phyloP scores from a whole-genome alignment of 2,888 invertebrate species.

The Frankliniella intonsa region DNA sequence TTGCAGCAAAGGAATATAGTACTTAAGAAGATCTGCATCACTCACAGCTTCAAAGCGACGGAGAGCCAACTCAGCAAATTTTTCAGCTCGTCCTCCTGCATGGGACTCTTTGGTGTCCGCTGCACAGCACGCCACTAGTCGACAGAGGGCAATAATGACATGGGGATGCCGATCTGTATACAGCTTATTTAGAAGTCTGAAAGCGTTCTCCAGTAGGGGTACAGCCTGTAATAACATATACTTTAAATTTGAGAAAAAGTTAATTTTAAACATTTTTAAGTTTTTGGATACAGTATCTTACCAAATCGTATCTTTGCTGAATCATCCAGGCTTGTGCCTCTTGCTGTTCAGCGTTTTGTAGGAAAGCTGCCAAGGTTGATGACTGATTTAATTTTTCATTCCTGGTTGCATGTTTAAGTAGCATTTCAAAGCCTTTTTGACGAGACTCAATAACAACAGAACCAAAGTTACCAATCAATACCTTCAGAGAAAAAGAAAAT shows the following conservation, averaged over 20 bases:
- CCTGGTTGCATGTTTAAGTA: conserved; percentile 55
- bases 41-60: conserved; percentile 66
- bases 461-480: conserved; percentile 62
- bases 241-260: not conserved
- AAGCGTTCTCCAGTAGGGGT: conserved; percentile 61
- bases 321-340: conserved; percentile 58
- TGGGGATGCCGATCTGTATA: conserved; percentile 65
- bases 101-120: conserved; percentile 49
- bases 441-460: conserved; percentile 60
- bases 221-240: conserved; percentile 48
- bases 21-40: conserved; percentile 62
- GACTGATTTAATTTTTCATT: conserved; percentile 57
- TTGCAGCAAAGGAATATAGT: conserved; percentile 65
- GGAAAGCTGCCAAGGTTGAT: conserved; percentile 55
- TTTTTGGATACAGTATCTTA: not conserved
- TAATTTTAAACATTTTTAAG: not conserved
- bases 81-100: conserved; percentile 55
- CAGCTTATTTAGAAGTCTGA: conserved; percentile 60
- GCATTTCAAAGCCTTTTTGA: conserved; percentile 59
- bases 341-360: conserved; percentile 60
- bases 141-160: conserved; percentile 62
- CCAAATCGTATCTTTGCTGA: conserved; percentile 54
- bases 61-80: conserved; percentile 66
- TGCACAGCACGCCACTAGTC: conserved; percentile 59
- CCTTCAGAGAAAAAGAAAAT: conserved; percentile 45